Percentiles rank a stretch among this genome's conserved stretches.
These are phyloP conservation scores for Cydia splendana DNA, from an alignment of 1,140 invertebrate species.

Conservation along the genomic window DNA sequence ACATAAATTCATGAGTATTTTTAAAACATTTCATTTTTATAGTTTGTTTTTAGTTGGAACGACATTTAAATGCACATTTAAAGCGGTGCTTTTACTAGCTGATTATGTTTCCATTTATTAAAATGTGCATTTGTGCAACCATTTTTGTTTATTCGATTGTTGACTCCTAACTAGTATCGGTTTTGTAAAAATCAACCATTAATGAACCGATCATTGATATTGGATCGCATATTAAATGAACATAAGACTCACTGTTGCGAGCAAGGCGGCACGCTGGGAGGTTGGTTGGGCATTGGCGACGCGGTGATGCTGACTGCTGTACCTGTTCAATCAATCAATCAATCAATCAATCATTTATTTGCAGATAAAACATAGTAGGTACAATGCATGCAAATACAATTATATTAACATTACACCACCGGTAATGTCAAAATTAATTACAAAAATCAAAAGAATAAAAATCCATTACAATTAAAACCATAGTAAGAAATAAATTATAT, in stretches of 20 bases:
- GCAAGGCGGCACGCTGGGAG: conserved; percentile 54
- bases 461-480: no score
- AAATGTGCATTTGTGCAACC: neutral
- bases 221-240: neutral
- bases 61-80: conserved; percentile 51
- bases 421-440: no score
- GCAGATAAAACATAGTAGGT: no score
- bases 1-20: conserved; percentile 66
- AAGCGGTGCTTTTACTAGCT: conserved; percentile 37
- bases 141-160: neutral
- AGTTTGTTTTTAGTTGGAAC: conserved; percentile 36
- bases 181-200: no score
- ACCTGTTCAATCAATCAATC: no score
- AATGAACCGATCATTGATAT: neutral
- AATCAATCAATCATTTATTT: no score
- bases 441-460: no score
- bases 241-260: conserved; percentile 68
- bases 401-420: no score
- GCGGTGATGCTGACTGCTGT: conserved; percentile 68
- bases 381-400: no score
- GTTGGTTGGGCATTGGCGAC: conserved; percentile 55
- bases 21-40: conserved; percentile 43
- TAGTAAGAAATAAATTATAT: no score
- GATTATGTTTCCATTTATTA: neutral
- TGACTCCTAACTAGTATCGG: neutral